Conservation (phyloP, 2,797 vertebrate species). For the Cottoperca gobio region DNA sequence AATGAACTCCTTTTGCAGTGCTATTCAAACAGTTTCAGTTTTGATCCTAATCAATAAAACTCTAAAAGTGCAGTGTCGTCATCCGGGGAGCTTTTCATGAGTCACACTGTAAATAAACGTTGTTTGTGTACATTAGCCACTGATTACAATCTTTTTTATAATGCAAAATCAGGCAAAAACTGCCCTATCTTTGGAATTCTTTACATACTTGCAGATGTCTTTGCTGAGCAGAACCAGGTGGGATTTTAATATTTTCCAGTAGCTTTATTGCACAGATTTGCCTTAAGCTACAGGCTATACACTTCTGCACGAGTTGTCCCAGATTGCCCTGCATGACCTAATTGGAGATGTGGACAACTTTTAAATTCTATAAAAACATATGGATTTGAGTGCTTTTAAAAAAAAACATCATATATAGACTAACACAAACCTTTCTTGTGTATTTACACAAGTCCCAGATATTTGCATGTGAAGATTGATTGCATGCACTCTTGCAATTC, state of each 20-base stretch:
- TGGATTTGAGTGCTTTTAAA: background rate
- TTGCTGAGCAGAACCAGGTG: slow-evolving; percentile 77
- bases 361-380: background rate
- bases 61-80: background rate
- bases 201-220: slow-evolving; percentile 74
- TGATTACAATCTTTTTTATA: slow-evolving; percentile 43
- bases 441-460: background rate
- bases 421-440: background rate
- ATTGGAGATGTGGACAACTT: slow-evolving; percentile 13
- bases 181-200: slow-evolving; percentile 66
- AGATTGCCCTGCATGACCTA: background rate
- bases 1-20: background rate
- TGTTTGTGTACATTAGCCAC: slow-evolving; percentile 13
- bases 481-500: slow-evolving; percentile 15
- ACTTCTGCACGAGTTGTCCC: slow-evolving; percentile 26
- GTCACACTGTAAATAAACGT: slow-evolving; percentile 23
- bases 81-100: slow-evolving; percentile 1
- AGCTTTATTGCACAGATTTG: slow-evolving; percentile 58
- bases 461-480: slow-evolving; percentile 18
- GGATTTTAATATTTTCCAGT: slow-evolving; percentile 62
- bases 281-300: slow-evolving; percentile 57
- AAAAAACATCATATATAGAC: background rate
- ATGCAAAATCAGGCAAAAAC: slow-evolving; percentile 34
- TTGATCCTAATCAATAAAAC: slow-evolving; percentile 35
- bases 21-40: slow-evolving; percentile 21